A percentile compares a stretch with the other conserved stretches of the same genome.
Evolutionary conservation across 2,113 vertebrate species (phyloP).

Genomic region (Chaetodon trifascialis): DNA sequence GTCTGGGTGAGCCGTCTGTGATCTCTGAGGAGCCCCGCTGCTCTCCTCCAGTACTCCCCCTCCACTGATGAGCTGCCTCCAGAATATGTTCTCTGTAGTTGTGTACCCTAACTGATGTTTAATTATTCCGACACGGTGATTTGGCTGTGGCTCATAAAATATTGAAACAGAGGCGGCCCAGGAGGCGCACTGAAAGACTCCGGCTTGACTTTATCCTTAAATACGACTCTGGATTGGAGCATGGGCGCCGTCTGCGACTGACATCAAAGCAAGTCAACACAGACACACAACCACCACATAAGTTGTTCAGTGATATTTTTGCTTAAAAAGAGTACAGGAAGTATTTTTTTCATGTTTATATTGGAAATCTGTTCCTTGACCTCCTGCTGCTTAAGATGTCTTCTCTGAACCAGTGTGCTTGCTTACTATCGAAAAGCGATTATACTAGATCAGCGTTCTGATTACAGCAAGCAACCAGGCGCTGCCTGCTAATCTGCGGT

Average conservation of each 20-base stretch:
- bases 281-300: neutral
- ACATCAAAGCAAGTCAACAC: slow-evolving; percentile 45
- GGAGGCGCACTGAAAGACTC: slow-evolving; percentile 39
- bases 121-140: slow-evolving; percentile 72
- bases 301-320: slow-evolving; percentile 11
- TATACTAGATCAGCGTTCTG: slow-evolving; percentile 73
- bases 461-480: slow-evolving; percentile 64
- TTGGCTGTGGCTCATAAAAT: slow-evolving; percentile 71
- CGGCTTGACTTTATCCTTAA: slow-evolving; percentile 41
- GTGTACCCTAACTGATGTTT: slow-evolving; percentile 71
- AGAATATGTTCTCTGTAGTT: slow-evolving; percentile 65
- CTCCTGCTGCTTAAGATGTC: slow-evolving; percentile 53
- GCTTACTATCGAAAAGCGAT: slow-evolving; percentile 65
- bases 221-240: slow-evolving; percentile 9
- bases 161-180: slow-evolving; percentile 61
- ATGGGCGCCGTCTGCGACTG: slow-evolving; percentile 5
- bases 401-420: slow-evolving; percentile 50
- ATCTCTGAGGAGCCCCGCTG: slow-evolving; percentile 57
- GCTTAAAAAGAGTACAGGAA: neutral
- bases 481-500: slow-evolving; percentile 69
- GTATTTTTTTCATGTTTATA: slow-evolving; percentile 8
- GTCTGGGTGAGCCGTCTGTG: slow-evolving; percentile 54
- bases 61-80: slow-evolving; percentile 59
- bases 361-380: slow-evolving; percentile 40
- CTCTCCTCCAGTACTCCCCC: slow-evolving; percentile 47